phyloP scores from a whole-genome alignment of 2,113 vertebrate genomes.

The Calypte anna region DNA sequence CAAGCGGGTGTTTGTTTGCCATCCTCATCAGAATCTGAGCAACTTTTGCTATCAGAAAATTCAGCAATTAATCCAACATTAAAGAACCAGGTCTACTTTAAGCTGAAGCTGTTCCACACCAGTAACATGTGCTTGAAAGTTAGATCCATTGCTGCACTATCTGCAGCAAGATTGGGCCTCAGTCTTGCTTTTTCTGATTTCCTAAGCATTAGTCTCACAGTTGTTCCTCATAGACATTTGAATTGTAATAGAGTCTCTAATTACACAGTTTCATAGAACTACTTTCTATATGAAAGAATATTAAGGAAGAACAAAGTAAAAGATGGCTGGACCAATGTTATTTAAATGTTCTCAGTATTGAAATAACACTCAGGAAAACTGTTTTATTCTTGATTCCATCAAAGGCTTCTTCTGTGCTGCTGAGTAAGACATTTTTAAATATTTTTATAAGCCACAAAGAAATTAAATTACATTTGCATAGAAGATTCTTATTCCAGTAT shows the following conservation, averaged over 20 bases:
- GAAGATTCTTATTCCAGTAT: background rate
- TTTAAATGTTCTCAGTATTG: constrained; percentile 14
- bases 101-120: background rate
- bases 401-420: background rate
- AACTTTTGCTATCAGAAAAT: background rate
- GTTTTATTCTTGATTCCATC: background rate
- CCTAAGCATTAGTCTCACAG: background rate
- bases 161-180: background rate
- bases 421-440: background rate
- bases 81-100: background rate
- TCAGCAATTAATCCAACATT: background rate
- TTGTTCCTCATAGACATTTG: background rate
- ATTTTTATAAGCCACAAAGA: background rate
- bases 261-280: background rate
- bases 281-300: background rate
- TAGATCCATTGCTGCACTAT: background rate
- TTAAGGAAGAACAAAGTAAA: constrained; percentile 13
- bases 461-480: background rate
- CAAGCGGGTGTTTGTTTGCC: background rate
- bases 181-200: background rate
- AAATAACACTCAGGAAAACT: background rate
- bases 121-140: background rate
- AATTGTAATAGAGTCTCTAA: background rate
- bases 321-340: background rate
- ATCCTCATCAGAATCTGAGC: background rate